Conservation (phyloP, 2,888 invertebrate species). For the Trichacis sp. region DNA sequence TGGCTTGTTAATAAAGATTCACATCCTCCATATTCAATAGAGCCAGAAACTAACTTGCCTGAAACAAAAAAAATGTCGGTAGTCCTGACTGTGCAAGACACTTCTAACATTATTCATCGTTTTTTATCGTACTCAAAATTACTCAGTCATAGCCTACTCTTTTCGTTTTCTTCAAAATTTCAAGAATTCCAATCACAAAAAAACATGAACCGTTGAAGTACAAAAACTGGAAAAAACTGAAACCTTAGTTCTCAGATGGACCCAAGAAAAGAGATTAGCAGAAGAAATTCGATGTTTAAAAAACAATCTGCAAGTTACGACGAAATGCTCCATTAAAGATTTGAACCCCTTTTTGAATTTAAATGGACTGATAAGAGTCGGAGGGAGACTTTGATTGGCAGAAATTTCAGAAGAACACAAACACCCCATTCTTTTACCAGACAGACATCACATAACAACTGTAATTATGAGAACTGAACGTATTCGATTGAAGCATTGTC, state of each 20-base stretch:
- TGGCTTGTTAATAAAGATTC: no score
- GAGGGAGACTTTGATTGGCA: constrained; percentile 1
- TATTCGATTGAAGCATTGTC: constrained; percentile 1
- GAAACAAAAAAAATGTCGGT: no score
- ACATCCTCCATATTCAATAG: no score
- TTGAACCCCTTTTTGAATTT: constrained; percentile 10
- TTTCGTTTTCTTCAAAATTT: no score
- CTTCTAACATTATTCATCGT: no score
- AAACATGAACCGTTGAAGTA: not conserved
- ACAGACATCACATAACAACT: constrained; percentile 14
- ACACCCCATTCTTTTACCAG: constrained; percentile 3
- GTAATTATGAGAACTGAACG: constrained; percentile 6
- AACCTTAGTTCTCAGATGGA: not conserved
- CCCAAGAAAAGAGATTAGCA: not conserved
- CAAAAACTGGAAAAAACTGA: not conserved
- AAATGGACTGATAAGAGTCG: constrained; percentile 6
- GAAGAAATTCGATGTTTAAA: no score
- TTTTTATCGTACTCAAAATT: no score
- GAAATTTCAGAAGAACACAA: not conserved
- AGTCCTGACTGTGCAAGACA: no score
- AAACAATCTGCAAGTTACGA: no score
- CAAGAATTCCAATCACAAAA: not conserved
- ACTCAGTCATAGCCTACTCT: no score
- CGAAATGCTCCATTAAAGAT: no score
- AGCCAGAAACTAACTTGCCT: no score